Conservation (phyloP, 1,140 invertebrate species). For the Batillaria attramentaria region DNA sequence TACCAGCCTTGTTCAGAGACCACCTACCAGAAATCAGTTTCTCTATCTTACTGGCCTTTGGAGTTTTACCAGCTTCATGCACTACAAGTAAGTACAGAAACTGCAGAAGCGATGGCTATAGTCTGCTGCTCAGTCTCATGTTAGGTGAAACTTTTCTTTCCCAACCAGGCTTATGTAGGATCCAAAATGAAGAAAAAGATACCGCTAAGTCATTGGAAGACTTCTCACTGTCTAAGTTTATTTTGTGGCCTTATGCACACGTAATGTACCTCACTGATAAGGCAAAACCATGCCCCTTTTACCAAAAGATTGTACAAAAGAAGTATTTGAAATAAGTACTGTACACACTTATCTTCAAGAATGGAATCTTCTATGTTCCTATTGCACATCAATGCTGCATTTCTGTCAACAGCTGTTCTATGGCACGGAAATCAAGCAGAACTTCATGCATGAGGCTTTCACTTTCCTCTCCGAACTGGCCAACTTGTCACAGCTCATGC, state of each 20-base stretch:
- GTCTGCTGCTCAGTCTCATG: too few species aligned
- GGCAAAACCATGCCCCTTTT: too few species aligned
- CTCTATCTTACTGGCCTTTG: conserved; percentile 67
- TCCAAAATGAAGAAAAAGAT: too few species aligned
- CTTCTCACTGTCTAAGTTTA: neutral
- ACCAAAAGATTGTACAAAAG: neutral
- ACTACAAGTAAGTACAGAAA: conserved; percentile 42
- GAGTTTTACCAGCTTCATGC: conserved; percentile 65
- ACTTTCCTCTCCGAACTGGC: conserved; percentile 43
- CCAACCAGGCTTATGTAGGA: too few species aligned
- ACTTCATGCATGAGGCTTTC: conserved; percentile 59
- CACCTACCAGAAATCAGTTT: conserved; percentile 64
- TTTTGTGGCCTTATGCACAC: too few species aligned
- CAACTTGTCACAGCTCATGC: conserved; percentile 35
- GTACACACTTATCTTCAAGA: neutral
- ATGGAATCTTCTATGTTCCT: neutral
- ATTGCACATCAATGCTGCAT: neutral
- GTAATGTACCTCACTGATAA: too few species aligned
- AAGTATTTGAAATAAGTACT: neutral
- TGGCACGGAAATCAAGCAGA: conserved; percentile 43
- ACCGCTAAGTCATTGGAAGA: too few species aligned
- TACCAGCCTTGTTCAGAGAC: conserved; percentile 66
- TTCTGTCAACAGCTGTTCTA: conserved; percentile 42
- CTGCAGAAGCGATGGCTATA: too few species aligned
- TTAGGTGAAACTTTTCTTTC: too few species aligned